A percentile compares a stretch with the other conserved stretches of the same genome.
Evolutionary conservation across 2,113 vertebrate species (phyloP).

Genomic region (Psammodynastes pulverulentus): DNA sequence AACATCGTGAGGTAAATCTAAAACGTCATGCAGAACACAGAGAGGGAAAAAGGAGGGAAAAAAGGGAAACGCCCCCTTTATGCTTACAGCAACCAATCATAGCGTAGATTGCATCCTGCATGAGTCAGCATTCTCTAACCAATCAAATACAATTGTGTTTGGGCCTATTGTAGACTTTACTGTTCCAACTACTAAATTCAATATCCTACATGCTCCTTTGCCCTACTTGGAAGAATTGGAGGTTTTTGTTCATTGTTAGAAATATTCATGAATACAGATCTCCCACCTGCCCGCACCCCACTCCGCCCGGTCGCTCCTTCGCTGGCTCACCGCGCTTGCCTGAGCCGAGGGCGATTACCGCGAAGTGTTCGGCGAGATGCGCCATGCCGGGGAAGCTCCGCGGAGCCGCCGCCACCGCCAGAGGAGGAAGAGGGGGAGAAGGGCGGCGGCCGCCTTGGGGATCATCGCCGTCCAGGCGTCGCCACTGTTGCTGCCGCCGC

Average conservation of each 20-base stretch:
- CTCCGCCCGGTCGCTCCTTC: fast-evolving
- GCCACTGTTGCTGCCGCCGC: conserved; percentile 20
- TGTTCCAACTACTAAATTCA: too few species aligned
- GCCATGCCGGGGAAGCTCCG: conserved; percentile 74
- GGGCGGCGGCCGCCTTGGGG: neutral
- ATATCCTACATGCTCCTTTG: too few species aligned
- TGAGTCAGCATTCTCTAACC: too few species aligned
- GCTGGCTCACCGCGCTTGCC: conserved; percentile 55
- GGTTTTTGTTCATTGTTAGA: too few species aligned
- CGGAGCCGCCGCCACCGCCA: conserved; percentile 1
- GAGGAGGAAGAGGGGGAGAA: neutral
- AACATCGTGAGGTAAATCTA: neutral
- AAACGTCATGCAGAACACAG: neutral
- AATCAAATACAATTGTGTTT: too few species aligned
- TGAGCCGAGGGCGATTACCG: conserved; percentile 89
- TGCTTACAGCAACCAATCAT: neutral
- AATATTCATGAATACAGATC: too few species aligned
- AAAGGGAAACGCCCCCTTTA: neutral
- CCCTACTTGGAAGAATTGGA: too few species aligned
- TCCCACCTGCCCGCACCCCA: too few species aligned
- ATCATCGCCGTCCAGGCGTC: conserved; percentile 45
- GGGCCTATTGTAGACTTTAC: too few species aligned
- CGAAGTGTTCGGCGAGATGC: conserved; percentile 92
- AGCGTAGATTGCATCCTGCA: too few species aligned
- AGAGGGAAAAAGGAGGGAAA: neutral